These are phyloP conservation scores for Drosophila kokeensis DNA, from an alignment of 2,888 invertebrate genomes.

Conservation along the genomic window DNA sequence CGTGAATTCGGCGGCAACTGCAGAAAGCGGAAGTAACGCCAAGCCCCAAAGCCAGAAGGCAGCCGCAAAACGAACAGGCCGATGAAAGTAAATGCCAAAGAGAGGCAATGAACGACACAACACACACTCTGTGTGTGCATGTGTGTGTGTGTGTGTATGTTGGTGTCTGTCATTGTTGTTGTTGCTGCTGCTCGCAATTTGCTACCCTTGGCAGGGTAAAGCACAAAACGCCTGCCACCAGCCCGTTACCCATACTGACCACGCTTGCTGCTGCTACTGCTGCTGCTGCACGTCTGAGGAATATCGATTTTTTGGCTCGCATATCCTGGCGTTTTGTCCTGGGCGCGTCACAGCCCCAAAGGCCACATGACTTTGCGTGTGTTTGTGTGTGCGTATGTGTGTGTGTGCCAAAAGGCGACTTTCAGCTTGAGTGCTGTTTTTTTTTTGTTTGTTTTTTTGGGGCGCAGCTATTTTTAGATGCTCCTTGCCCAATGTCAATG, in stretches of 20 bases:
- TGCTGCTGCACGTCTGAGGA: constrained; percentile 74
- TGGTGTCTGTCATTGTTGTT: constrained; percentile 35
- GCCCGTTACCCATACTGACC: constrained; percentile 24
- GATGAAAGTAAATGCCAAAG: constrained; percentile 59
- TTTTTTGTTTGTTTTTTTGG: constrained; percentile 29
- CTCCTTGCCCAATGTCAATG: constrained; percentile 62
- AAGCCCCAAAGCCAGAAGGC: constrained; percentile 46
- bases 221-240: constrained; percentile 12
- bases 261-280: background rate
- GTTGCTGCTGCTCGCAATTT: constrained; percentile 65
- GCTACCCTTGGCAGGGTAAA: constrained; percentile 74
- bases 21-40: constrained; percentile 52
- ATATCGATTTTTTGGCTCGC: constrained; percentile 76
- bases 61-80: constrained; percentile 57
- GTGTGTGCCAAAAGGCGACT: constrained; percentile 47
- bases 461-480: constrained; percentile 66
- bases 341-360: constrained; percentile 49
- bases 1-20: constrained; percentile 27
- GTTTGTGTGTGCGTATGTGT: background rate
- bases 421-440: constrained; percentile 35
- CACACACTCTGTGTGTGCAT: constrained; percentile 14
- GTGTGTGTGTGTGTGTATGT: constrained; percentile 28
- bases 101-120: constrained; percentile 45
- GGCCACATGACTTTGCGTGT: constrained; percentile 38
- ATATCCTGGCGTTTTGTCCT: constrained; percentile 49